Evolutionary conservation across 1,140 invertebrate species (phyloP).

Genomic region (Dendrolimus kikuchii): DNA sequence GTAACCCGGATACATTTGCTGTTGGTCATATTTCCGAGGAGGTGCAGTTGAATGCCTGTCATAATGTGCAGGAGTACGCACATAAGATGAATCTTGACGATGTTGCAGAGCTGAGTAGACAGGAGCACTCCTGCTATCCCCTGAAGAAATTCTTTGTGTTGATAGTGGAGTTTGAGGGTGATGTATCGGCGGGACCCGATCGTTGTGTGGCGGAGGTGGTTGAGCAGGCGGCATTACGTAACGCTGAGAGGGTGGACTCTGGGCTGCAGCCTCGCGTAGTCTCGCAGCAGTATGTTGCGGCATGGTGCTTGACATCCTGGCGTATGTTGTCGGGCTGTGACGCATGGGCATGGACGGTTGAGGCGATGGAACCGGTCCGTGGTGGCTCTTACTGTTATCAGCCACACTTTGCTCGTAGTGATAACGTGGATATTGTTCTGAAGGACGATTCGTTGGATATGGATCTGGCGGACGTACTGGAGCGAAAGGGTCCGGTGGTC

Average conservation of each 20-base stretch:
- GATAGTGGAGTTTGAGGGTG: slow-evolving; percentile 43
- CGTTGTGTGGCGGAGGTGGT: slow-evolving; percentile 54
- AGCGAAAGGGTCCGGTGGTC: slow-evolving; percentile 43
- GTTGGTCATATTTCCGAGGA: slow-evolving; percentile 56
- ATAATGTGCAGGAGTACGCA: slow-evolving; percentile 37
- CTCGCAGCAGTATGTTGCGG: slow-evolving; percentile 42
- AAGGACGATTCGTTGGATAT: slow-evolving; percentile 45
- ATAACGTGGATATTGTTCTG: slow-evolving; percentile 45
- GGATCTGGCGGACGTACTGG: slow-evolving; percentile 47
- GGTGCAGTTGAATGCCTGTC: slow-evolving; percentile 47
- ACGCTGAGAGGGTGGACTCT: slow-evolving; percentile 40
- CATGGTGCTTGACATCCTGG: slow-evolving; percentile 44
- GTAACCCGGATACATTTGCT: slow-evolving; percentile 61
- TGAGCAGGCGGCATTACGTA: slow-evolving; percentile 42
- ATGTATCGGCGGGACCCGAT: slow-evolving; percentile 58
- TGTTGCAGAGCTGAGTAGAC: slow-evolving; percentile 38
- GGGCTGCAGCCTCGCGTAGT: slow-evolving; percentile 42
- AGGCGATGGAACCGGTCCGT: slow-evolving; percentile 40
- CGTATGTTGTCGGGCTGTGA: slow-evolving; percentile 57
- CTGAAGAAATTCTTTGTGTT: slow-evolving; percentile 27
- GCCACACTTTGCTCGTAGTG: slow-evolving; percentile 43
- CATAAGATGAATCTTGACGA: slow-evolving; percentile 42
- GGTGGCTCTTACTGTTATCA: slow-evolving; percentile 39
- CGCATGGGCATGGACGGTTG: slow-evolving; percentile 47
- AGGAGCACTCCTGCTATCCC: slow-evolving; percentile 37